phyloP scores from a whole-genome alignment of 2,888 invertebrate genomes.

The Electrophaes corylata region DNA sequence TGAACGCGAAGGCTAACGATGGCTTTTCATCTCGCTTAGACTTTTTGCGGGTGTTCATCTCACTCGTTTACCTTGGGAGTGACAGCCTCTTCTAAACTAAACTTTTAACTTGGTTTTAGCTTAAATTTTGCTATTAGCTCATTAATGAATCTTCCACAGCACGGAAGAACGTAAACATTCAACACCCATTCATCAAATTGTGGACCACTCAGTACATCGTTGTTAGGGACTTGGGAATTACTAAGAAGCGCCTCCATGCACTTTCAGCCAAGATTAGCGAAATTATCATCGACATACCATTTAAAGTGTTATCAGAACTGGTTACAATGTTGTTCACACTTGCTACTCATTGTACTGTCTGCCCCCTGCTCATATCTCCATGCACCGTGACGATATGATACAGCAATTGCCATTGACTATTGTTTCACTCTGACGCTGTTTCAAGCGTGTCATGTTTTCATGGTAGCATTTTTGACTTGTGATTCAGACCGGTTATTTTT shows the following conservation, averaged over 20 bases:
- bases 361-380: slow-evolving; percentile 22
- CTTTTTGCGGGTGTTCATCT: too few relatives aligned
- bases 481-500: too few relatives aligned
- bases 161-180: too few relatives aligned
- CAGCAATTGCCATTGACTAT: slow-evolving; percentile 30
- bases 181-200: too few relatives aligned
- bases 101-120: too few relatives aligned
- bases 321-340: slow-evolving; percentile 17
- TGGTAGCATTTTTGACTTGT: slow-evolving; percentile 1
- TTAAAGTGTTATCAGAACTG: not conserved
- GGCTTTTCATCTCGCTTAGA: not conserved
- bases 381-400: slow-evolving; percentile 22
- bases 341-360: slow-evolving; percentile 5
- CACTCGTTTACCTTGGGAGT: too few relatives aligned
- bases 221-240: too few relatives aligned
- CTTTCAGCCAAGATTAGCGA: not conserved
- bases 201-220: too few relatives aligned
- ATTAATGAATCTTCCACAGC: too few relatives aligned
- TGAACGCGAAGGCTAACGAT: not conserved
- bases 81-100: too few relatives aligned
- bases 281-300: not conserved
- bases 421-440: slow-evolving; percentile 14
- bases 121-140: too few relatives aligned
- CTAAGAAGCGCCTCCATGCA: too few relatives aligned
- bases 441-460: slow-evolving; percentile 11